phyloP scores from a whole-genome alignment of 2,888 invertebrate species.

The Notodonta ziczac region DNA sequence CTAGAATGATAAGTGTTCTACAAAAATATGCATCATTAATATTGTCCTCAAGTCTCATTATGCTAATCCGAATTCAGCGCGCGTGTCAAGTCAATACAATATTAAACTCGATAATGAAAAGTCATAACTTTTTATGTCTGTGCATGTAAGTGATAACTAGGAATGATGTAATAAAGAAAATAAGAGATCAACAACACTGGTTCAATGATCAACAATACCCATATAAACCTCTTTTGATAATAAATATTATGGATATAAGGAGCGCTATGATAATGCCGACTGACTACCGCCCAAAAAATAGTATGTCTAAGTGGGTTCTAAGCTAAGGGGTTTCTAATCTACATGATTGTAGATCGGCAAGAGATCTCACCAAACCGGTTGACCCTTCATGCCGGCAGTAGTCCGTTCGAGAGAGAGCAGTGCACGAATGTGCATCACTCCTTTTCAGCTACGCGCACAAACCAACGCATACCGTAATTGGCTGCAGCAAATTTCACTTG shows the following conservation, averaged over 20 bases:
- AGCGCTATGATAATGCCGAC: slow-evolving; percentile 11
- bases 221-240: slow-evolving; percentile 14
- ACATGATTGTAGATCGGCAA: slow-evolving; percentile 57
- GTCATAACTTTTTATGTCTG: slow-evolving; percentile 11
- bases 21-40: slow-evolving; percentile 13
- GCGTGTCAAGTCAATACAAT: slow-evolving; percentile 18
- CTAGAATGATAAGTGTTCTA: slow-evolving; percentile 28
- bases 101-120: slow-evolving; percentile 21
- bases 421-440: slow-evolving; percentile 71
- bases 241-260: not conserved
- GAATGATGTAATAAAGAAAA: slow-evolving; percentile 34
- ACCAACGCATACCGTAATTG: slow-evolving; percentile 70
- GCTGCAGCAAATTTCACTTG: slow-evolving; percentile 69
- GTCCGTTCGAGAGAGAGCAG: slow-evolving; percentile 62
- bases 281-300: slow-evolving; percentile 7
- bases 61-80: slow-evolving; percentile 20
- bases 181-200: slow-evolving; percentile 21
- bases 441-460: slow-evolving; percentile 63
- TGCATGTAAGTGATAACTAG: slow-evolving; percentile 9
- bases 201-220: slow-evolving; percentile 14
- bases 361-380: slow-evolving; percentile 83
- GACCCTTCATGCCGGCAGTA: slow-evolving; percentile 77
- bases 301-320: slow-evolving; percentile 19
- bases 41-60: slow-evolving; percentile 8
- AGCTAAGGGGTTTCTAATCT: slow-evolving; percentile 53